A percentile compares a stretch with the other conserved stretches of the same genome.
These are phyloP conservation scores for Oscheius sp. DNA, from an alignment of 2,888 invertebrate species.

Conservation along the genomic window DNA sequence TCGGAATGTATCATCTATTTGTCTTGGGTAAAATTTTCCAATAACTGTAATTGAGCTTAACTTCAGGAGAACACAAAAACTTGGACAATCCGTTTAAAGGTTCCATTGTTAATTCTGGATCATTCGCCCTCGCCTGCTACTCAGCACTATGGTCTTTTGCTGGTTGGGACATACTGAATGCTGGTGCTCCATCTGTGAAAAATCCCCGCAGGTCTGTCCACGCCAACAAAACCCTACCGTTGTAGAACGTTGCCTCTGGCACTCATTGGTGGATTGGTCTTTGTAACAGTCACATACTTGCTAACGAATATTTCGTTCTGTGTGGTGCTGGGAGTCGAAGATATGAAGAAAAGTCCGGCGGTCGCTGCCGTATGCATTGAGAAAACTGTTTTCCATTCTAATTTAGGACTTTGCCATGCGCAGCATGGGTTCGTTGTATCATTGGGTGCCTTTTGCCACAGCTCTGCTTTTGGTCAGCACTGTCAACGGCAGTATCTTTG, in stretches of 20 bases:
- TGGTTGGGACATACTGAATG: constrained; percentile 36
- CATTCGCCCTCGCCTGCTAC: constrained; percentile 22
- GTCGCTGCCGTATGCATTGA: constrained; percentile 17
- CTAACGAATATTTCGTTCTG: constrained; percentile 4
- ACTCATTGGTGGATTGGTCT: constrained; percentile 20
- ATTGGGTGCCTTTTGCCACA: constrained; percentile 23
- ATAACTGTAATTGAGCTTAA: background rate
- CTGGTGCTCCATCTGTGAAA: constrained; percentile 24
- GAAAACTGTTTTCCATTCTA: background rate
- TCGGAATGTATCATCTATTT: constrained; percentile 17
- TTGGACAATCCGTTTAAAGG: constrained; percentile 11
- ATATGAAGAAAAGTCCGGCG: constrained; percentile 12
- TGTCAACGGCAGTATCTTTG: constrained; percentile 33
- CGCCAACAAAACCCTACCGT: background rate
- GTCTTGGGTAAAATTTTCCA: background rate
- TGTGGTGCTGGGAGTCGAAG: constrained; percentile 12
- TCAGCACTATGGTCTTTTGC: constrained; percentile 31
- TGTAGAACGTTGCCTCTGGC: constrained; percentile 27
- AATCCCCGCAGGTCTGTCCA: constrained; percentile 24
- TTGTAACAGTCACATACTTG: constrained; percentile 27
- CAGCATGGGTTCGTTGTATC: constrained; percentile 1
- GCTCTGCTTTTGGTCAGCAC: constrained; percentile 30
- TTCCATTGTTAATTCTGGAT: constrained; percentile 1
- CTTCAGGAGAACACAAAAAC: constrained; percentile 9
- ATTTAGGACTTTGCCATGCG: constrained; percentile 28